Percentiles rank a stretch among this genome's conserved stretches.
Evolutionary conservation across 2,797 vertebrate species (phyloP).

Genomic region (Alca torda): DNA sequence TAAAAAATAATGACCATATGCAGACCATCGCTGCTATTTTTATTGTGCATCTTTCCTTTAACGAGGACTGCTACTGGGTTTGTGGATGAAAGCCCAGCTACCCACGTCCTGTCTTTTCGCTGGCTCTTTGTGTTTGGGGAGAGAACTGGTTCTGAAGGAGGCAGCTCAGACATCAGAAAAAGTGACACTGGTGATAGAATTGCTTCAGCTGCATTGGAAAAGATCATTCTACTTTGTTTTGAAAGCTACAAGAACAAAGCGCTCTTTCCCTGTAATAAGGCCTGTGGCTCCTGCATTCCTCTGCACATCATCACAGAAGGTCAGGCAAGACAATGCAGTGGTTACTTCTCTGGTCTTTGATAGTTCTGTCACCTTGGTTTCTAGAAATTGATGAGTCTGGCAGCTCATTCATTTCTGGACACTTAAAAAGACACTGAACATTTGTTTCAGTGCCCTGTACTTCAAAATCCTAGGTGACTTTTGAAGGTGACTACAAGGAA

Average conservation of each 20-base stretch:
- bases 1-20: neutral
- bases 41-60: neutral
- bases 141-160: conserved; percentile 14
- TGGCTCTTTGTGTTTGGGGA: neutral
- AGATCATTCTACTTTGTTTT: conserved; percentile 46
- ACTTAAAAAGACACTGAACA: conserved; percentile 48
- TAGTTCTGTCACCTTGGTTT: conserved; percentile 50
- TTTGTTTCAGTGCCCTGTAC: conserved; percentile 46
- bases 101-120: neutral
- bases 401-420: conserved; percentile 42
- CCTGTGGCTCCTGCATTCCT: conserved; percentile 23
- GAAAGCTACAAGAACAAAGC: conserved; percentile 56
- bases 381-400: conserved; percentile 64
- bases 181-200: conserved; percentile 24
- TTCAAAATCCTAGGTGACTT: conserved; percentile 47
- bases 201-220: conserved; percentile 41
- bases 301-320: conserved; percentile 43
- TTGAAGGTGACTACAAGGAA: conserved; percentile 55
- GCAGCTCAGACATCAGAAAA: conserved; percentile 32
- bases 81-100: neutral
- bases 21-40: neutral
- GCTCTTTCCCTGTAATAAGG: conserved; percentile 37
- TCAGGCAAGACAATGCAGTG: conserved; percentile 38
- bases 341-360: conserved; percentile 60
- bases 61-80: neutral